A percentile compares a stretch with the other conserved stretches of the same genome.
Evolutionary conservation across 2,888 invertebrate species (phyloP).

Genomic region (Exephanes ischioxanthus): DNA sequence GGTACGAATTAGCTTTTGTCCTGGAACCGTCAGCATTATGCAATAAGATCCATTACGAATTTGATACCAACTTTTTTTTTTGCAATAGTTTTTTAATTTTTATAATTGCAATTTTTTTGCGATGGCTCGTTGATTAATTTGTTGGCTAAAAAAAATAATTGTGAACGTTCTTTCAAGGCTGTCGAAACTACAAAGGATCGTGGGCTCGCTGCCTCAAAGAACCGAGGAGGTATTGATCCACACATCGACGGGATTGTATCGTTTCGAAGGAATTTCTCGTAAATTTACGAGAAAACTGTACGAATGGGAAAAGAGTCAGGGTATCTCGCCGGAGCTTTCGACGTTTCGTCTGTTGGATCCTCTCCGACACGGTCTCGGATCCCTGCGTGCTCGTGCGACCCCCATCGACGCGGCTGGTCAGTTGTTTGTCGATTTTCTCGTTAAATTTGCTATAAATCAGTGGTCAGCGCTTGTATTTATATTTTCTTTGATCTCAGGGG

Average conservation of each 20-base stretch:
- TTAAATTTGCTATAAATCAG: background rate
- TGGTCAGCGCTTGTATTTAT: background rate
- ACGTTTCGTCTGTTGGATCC: slow-evolving; percentile 92
- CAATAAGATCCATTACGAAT: no score
- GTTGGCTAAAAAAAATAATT: background rate
- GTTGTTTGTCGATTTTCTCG: slow-evolving; percentile 3
- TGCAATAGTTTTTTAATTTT: no score
- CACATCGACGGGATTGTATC: slow-evolving; percentile 93
- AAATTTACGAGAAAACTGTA: slow-evolving; percentile 96
- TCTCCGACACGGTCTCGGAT: slow-evolving; percentile 72
- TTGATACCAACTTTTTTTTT: no score
- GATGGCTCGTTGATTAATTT: background rate
- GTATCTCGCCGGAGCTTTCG: slow-evolving; percentile 94
- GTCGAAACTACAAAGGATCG: slow-evolving; percentile 87
- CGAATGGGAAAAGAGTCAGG: slow-evolving; percentile 96
- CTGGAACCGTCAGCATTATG: no score
- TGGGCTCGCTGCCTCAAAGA: slow-evolving; percentile 86
- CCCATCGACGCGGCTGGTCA: slow-evolving; percentile 50
- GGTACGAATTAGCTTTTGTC: no score
- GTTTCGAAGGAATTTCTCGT: slow-evolving; percentile 94
- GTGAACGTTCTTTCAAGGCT: slow-evolving; percentile 81
- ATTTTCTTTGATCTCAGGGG: slow-evolving; percentile 41
- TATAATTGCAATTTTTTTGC: no score
- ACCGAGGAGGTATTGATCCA: slow-evolving; percentile 92
- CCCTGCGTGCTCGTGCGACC: slow-evolving; percentile 42